Evolutionary conservation across 2,888 invertebrate genomes (phyloP), one percentile per base, ranked within the genome.

Genomic region (Ophioninae sp.): DNA sequence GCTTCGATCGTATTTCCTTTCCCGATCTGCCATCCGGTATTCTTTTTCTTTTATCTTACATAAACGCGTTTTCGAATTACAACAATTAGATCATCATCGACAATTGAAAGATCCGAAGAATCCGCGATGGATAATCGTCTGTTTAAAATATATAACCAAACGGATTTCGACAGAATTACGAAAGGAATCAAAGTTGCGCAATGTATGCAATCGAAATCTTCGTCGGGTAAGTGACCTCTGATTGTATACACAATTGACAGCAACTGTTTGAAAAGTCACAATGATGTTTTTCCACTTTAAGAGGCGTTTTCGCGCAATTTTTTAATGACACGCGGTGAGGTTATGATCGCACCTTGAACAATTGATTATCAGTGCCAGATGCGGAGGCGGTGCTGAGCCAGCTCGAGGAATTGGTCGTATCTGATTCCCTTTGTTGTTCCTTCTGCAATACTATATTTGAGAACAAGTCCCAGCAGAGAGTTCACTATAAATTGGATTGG

Each of bases 401-500:
- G 72, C 85, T 92, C 22, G 92, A 93, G 39, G 93, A 93, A 75
- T 87, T 93, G 44, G 91, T 91, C 17, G 90, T 93, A 44, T 93
- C 94, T 0, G 93, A 93, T 82, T 92, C 92, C 1, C 88, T 94
- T 61, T 92, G 93, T 72, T 95, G 95, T 87, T 94, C 94, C 0
- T 94, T 93, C 88, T 95, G 95, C 83, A 93, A 93, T 56, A 90
- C 93, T 0, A 89, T 92, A 68, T 96, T 96, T 88, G 93, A 94
- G 41, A 93, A 95, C 71, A 91, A 95, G 68, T 93, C 93, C 0
- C 94, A 95, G 81, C 96, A 97, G 91, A 95, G 95, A 20, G 94
- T 95, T 7, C 97, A 97, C 91, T 97, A 96, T 90, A 96, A 96
- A 90, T 93, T 96, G 58, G 97, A 97, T 90, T 97, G 97, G 97